Evolutionary conservation across 2,888 invertebrate genomes (phyloP), one percentile per base, ranked within the genome.

Genomic region (Emesis furor): DNA sequence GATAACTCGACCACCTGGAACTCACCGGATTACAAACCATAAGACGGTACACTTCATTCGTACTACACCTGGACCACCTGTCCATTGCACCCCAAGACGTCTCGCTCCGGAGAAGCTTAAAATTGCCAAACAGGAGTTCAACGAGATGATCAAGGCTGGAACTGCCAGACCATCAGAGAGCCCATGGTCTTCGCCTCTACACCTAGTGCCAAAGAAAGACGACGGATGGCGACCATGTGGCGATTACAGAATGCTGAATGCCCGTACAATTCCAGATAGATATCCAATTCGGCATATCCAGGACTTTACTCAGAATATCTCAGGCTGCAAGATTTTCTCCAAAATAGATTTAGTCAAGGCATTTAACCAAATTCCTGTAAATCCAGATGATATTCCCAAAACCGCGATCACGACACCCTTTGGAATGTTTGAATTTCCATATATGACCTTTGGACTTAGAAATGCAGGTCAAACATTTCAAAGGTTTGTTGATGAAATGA

Each of bases 351-450:
- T 76, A 32, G 80, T 80, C 0, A 88, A 89, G 76, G 93, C 93
- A 0, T 95, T 91, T 81, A 88, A 93, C 42, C 93, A 94, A 67
- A 93, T 96, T 14, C 93, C 93, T 0, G 89, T 93, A 0, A n/a
- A 55, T 55, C 7, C 2, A n/a, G 1, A 39, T 78, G 93, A 94
- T 79, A 89, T 94, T 6, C 35, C 55, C 6, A 81, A 85, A 37
- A 81, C 69, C 88, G 72, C 85, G 89, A 17, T 82, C 92, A 8
- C 37, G 82, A 12, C 79, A 90, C 55, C 55, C 7, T 55, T 55
- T 17, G 55, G 55, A 0, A 17, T 55, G n/a, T 55, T 7, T 55
- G 55, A 55, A 7, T 55, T 55, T 17, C 55, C 17, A 6, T 55
- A 55, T 17, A 55, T 55, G 55, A 55, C 55, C 1, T 55, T 55